These are phyloP conservation scores for Stichopus horrens DNA, from an alignment of 53 echinoderm and acorn worm species.

Conservation along the genomic window DNA sequence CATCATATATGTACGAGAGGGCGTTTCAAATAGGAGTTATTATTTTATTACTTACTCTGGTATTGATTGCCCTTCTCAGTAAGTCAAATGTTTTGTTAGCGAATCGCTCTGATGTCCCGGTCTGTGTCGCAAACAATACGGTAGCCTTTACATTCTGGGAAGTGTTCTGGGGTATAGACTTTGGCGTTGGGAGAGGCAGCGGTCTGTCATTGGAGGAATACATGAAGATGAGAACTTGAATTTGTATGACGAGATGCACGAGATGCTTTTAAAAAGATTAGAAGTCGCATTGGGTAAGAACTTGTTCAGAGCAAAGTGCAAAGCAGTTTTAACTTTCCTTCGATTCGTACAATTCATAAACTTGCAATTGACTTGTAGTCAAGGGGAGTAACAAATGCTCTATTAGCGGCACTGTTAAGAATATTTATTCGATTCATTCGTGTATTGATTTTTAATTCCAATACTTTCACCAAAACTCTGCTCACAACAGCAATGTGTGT, in stretches of 20 bases:
- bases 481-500: too few species aligned
- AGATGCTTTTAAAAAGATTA: too few species aligned
- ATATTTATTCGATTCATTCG: too few species aligned
- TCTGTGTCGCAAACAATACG: slow-evolving; percentile 83
- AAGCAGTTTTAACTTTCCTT: too few species aligned
- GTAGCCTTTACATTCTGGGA: slow-evolving; percentile 76
- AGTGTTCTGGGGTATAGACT: slow-evolving; percentile 34
- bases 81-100: slow-evolving; percentile 63
- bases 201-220: slow-evolving; percentile 49
- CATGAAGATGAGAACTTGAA: not conserved
- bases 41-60: slow-evolving; percentile 43
- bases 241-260: not conserved
- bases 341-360: too few species aligned
- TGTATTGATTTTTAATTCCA: too few species aligned
- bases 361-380: too few species aligned
- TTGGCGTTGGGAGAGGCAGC: slow-evolving; percentile 59
- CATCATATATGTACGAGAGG: not conserved
- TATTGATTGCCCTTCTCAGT: slow-evolving; percentile 70
- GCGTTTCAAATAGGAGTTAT: not conserved
- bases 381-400: too few species aligned
- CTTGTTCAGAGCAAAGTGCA: too few species aligned
- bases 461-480: too few species aligned
- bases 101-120: slow-evolving; percentile 69
- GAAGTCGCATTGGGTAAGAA: too few species aligned
- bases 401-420: too few species aligned